Base-by-base conservation (phyloP, 2,113 vertebrate genomes). In the Halichoeres trimaculatus region DNA sequence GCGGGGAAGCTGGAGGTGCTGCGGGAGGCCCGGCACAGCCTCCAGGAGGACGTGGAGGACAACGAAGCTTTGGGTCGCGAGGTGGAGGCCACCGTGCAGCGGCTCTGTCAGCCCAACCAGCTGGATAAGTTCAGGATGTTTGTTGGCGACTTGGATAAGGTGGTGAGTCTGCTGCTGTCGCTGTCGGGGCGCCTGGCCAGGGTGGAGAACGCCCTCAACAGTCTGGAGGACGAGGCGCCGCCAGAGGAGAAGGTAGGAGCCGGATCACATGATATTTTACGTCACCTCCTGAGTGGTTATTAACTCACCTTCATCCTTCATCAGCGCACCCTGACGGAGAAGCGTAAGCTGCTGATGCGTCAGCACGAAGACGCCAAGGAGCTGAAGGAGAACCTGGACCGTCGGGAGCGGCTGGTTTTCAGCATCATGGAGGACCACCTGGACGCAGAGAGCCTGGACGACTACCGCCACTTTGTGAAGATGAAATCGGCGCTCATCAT, bases 81-180 rank as follows among this genome's bases (percentile, higher is more conserved):
- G 67, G 96, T 98, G 70, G 96, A 99, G 88, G 93, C 91, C 58
- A 88, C 94, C 0, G 96, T 95, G 51, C 95, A 95, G 85, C 90
- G 90, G 0, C 94, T 95, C 75, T 98, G 97, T 92, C 96, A 93
- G 68, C 92, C 96, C 87, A 98, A 97, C 17, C 95, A 98, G 85
- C 94, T 97, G 1, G 97, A 98, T 91, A 97, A 97, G 88, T 99
- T 98, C 90, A 90, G 94, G 26, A 98, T 98, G 97, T 99, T 99
- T 58, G 93, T 96, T 0, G 97, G 97, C 0, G 97, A 99, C 84
- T 92, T 98, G 85, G 97, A 99, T 92, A 99, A 98, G 88, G 96
- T 99, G 79, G 97, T 99, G 61, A 98, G 96, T 75, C 95, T 99
- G 17, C 92, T 98, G 80, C 91, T 98, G 84, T 99, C 96, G 0